Conservation (phyloP, 2,113 vertebrate species). For the Grammomys dolichurus region DNA sequence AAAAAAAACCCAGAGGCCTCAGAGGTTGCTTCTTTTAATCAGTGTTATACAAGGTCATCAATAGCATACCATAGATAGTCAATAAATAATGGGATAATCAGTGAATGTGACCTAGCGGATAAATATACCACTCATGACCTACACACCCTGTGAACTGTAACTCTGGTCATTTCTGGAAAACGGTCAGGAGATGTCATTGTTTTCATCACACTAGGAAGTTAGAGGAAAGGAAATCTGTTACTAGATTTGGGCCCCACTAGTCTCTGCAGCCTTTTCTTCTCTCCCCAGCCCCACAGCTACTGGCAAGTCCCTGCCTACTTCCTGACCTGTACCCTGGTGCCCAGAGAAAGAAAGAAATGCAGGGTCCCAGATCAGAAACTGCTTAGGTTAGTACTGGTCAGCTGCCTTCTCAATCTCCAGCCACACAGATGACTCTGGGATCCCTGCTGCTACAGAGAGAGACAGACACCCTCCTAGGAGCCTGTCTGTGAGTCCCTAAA, state of each 20-base stretch:
- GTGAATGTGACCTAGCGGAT: not conserved
- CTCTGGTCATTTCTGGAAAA: not conserved
- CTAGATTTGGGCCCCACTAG: not conserved
- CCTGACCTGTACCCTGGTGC: not conserved
- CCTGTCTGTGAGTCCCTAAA: not conserved
- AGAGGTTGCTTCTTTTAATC: not conserved
- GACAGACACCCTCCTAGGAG: not conserved
- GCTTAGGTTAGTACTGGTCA: too few relatives aligned
- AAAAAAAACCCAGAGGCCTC: not conserved
- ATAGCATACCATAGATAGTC: not conserved
- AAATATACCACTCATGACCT: not conserved
- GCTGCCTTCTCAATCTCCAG: not conserved
- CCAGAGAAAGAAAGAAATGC: not conserved
- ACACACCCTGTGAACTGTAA: not conserved
- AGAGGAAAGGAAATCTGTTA: not conserved
- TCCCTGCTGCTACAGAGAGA: not conserved
- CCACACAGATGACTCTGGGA: not conserved
- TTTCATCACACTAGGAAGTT: not conserved
- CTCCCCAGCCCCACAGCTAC: too few relatives aligned
- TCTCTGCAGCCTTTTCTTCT: not conserved
- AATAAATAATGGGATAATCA: constrained; percentile 6
- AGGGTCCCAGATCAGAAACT: not conserved
- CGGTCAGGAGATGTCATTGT: not conserved
- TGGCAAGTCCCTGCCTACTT: not conserved
- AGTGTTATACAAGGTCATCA: not conserved